Percentiles rank a stretch among this genome's conserved stretches.
phyloP scores from a whole-genome alignment of 2,797 vertebrate species.

The Picus viridis region DNA sequence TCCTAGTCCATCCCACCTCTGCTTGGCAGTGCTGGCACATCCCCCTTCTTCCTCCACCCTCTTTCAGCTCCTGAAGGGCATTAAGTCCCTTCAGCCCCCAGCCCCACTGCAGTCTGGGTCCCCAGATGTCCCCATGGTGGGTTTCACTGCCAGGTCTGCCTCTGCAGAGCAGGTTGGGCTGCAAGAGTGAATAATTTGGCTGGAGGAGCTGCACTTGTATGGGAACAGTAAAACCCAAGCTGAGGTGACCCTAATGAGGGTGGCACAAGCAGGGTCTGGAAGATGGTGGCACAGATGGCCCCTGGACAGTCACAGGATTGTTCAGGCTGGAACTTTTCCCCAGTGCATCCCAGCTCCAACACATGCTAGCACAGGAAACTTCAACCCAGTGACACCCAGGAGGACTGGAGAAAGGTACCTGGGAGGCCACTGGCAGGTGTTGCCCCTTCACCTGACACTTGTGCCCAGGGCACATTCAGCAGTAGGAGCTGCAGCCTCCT shows the following conservation, averaged over 20 bases:
- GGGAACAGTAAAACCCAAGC: not conserved
- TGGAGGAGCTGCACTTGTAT: rapidly evolving
- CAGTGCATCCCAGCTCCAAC: not conserved
- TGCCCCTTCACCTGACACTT: not conserved
- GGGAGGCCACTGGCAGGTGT: rapidly evolving
- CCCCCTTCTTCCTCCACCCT: not conserved
- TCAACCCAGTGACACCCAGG: not conserved
- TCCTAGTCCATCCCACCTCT: not conserved
- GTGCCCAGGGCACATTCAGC: not conserved
- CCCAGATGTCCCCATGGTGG: rapidly evolving
- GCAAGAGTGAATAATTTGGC: rapidly evolving
- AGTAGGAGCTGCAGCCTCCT: not conserved
- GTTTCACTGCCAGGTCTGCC: not conserved
- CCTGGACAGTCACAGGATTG: rapidly evolving
- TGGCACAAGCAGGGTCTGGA: not conserved
- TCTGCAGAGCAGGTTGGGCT: rapidly evolving
- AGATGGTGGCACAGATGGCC: not conserved
- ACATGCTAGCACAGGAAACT: not conserved
- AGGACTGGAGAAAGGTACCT: not conserved
- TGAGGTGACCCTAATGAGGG: rapidly evolving
- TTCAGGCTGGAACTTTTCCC: not conserved
- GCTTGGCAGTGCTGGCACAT: not conserved
- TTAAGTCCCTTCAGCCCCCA: not conserved
- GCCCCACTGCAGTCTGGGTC: not conserved
- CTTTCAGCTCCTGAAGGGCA: not conserved